Evolutionary conservation across 2,888 invertebrate species (phyloP).

Genomic region (Xestia rhomboidea): DNA sequence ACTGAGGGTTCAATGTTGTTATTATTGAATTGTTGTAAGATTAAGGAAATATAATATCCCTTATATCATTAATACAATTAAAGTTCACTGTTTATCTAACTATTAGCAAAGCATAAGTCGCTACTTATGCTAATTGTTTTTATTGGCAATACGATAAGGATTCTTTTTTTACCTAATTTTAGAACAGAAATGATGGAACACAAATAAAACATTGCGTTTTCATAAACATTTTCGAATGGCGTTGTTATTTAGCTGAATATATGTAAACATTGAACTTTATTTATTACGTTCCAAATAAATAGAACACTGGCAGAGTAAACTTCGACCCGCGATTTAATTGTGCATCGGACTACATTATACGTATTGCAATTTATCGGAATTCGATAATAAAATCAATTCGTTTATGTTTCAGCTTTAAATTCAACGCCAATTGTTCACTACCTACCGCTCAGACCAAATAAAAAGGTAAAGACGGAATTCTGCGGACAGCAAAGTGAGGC

Average conservation of each 20-base stretch:
- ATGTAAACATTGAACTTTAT: conserved; percentile 46
- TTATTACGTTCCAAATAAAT: conserved; percentile 57
- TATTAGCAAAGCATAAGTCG: background rate
- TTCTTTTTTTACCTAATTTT: background rate
- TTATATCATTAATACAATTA: conserved; percentile 5
- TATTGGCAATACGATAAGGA: background rate
- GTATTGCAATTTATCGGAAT: conserved; percentile 25
- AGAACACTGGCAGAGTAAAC: conserved; percentile 40
- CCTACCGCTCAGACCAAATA: too few species aligned
- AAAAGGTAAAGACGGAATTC: too few species aligned
- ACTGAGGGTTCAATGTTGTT: conserved; percentile 22
- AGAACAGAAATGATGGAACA: conserved; percentile 15
- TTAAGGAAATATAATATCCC: conserved; percentile 12
- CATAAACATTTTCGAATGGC: conserved; percentile 34
- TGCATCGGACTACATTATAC: conserved; percentile 7
- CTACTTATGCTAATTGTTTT: conserved; percentile 21
- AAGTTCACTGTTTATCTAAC: conserved; percentile 5
- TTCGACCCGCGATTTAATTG: conserved; percentile 25
- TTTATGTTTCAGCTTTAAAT: conserved; percentile 1
- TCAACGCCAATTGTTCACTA: too few species aligned
- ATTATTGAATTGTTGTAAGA: conserved; percentile 33
- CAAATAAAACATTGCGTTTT: conserved; percentile 10
- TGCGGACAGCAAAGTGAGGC: too few species aligned
- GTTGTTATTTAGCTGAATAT: conserved; percentile 12
- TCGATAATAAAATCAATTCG: conserved; percentile 27